Evolutionary conservation across 1,140 invertebrate genomes (phyloP), one percentile per base, ranked within the genome.

Genomic region (Dinoponera quadriceps): DNA sequence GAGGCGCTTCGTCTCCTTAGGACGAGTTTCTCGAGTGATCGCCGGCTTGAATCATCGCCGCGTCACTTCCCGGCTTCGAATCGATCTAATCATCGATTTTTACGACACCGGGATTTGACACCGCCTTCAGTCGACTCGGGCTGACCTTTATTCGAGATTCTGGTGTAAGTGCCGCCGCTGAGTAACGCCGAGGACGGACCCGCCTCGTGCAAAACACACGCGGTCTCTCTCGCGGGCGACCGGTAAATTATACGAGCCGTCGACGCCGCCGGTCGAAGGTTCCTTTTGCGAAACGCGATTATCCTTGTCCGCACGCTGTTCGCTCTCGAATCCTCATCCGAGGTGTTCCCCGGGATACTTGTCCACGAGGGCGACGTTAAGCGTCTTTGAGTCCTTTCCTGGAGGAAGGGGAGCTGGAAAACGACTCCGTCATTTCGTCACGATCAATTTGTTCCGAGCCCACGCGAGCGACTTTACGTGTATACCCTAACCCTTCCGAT

Each of bases 1-100:
- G 16, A 74, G 38, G 54, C 2, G 49, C n/a, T n/a, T 55, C 3
- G 25, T 20, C 55, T 49, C 22, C 57, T 27, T 55, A 66, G 48
- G n/a, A 71, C 22, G 44, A 57, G 69, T 82, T 38, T 49, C 57
- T 74, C 20, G 27, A n/a, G n/a, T 81, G 59, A 72, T 80, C 65
- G 44, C 14, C 62, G 51, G n/a, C 1, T 49, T 62, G 55, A 62
- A 74, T 82, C 78, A 38, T 62, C 44, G 1, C 14, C 11, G 33
- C 13, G 25, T 49, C 18, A n/a, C 20, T 16, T 62, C n/a, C 55
- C 51, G 18, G 27, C 4, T 38, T n/a, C 2, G 18, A 25, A 14
- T 16, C 51, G 69, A 63, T 16, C 16, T 51, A 51, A 74, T 62
- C 69, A 27, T 9, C 27, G 11, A 9, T 74, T 82, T 44, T 82